These are phyloP conservation scores for Mnemiopsis leidyi DNA, from an alignment of 37 sponge, comb jelly and placozoan genomes.

Conservation along the genomic window DNA sequence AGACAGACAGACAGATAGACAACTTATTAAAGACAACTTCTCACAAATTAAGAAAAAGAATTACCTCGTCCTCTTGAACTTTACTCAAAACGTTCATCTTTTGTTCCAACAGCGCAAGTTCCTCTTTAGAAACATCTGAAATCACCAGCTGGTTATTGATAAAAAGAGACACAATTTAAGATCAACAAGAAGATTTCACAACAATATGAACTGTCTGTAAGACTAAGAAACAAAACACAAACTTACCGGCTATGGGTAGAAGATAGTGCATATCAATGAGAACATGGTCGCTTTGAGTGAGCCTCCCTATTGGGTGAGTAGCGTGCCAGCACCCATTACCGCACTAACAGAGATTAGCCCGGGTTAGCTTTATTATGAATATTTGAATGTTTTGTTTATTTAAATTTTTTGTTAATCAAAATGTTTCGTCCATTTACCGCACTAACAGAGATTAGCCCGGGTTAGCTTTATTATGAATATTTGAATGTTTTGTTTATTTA, in stretches of 20 bases:
- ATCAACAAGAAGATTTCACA: too few relatives aligned
- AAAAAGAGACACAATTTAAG: too few relatives aligned
- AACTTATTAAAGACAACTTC: too few relatives aligned
- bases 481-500: too few relatives aligned
- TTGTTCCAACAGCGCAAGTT: neutral
- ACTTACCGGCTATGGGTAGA: slow-evolving; percentile 1
- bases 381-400: too few relatives aligned
- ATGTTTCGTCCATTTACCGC: neutral
- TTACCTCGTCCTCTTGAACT: slow-evolving; percentile 4
- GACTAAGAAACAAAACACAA: neutral
- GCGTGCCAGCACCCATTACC: slow-evolving; percentile 1
- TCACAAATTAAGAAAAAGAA: too few relatives aligned
- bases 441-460: neutral
- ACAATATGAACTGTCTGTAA: too few relatives aligned
- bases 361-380: too few relatives aligned
- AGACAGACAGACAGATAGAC: too few relatives aligned
- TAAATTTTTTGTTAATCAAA: too few relatives aligned
- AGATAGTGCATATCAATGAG: slow-evolving; percentile 4
- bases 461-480: too few relatives aligned
- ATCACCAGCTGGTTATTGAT: too few relatives aligned
- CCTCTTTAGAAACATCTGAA: slow-evolving; percentile 14
- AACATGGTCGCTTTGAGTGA: neutral
- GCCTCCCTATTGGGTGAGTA: slow-evolving; percentile 6
- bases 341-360: neutral
- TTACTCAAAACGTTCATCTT: neutral